Evolutionary conservation across 2,888 invertebrate species (phyloP).

Genomic region (Chrysopilus asiliformis): DNA sequence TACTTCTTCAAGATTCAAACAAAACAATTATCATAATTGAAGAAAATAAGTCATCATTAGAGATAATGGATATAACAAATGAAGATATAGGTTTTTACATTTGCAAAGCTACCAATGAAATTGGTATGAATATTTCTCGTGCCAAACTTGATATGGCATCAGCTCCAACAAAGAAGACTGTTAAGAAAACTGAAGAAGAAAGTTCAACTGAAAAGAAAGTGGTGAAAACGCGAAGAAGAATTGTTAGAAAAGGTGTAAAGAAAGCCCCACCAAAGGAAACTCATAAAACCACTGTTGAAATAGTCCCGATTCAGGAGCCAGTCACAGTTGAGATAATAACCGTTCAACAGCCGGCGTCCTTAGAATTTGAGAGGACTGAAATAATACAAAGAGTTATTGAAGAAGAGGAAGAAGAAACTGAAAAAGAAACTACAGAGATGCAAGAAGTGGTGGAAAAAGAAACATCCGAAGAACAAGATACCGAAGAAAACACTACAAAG

Average conservation of each 20-base stretch:
- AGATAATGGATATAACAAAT: slow-evolving; percentile 47
- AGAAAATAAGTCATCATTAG: slow-evolving; percentile 57
- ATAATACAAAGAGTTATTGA: slow-evolving; percentile 40
- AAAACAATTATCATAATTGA: slow-evolving; percentile 55
- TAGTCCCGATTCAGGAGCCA: slow-evolving; percentile 23
- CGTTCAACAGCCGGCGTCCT: slow-evolving; percentile 24
- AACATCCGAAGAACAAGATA: slow-evolving; percentile 2
- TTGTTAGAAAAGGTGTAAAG: slow-evolving; percentile 23
- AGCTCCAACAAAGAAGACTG: slow-evolving; percentile 36
- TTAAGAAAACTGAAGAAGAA: slow-evolving; percentile 33
- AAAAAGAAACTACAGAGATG: background rate
- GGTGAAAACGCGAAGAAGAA: slow-evolving; percentile 37
- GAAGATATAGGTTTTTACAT: slow-evolving; percentile 63
- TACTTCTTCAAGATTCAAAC: slow-evolving; percentile 60
- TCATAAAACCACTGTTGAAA: slow-evolving; percentile 24
- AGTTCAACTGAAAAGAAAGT: slow-evolving; percentile 34
- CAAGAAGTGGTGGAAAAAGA: background rate
- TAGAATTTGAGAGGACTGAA: slow-evolving; percentile 33
- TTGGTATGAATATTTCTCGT: slow-evolving; percentile 66
- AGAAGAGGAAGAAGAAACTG: slow-evolving; percentile 33
- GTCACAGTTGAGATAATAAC: slow-evolving; percentile 25
- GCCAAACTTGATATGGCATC: slow-evolving; percentile 59
- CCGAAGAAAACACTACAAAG: too few species aligned
- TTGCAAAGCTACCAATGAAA: slow-evolving; percentile 76
- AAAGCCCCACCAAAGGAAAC: slow-evolving; percentile 21